These are phyloP conservation scores for Axinella damicornis DNA, from an alignment of 37 sponge, comb jelly and placozoan species.

Conservation along the genomic window DNA sequence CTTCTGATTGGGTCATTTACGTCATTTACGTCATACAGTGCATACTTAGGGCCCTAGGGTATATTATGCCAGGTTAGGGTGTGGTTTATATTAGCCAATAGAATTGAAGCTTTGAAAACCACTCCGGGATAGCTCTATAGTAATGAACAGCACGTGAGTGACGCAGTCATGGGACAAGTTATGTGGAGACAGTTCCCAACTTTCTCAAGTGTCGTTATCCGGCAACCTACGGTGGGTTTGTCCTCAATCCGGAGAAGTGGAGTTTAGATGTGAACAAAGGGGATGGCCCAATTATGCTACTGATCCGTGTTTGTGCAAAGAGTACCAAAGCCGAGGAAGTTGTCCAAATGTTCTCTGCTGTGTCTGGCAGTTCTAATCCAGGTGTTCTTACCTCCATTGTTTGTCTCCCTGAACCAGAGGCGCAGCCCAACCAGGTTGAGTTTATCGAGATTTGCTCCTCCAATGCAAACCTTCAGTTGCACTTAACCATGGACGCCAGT, in stretches of 20 bases:
- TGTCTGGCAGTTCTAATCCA: neutral
- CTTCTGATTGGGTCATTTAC: too few species aligned
- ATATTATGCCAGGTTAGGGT: too few species aligned
- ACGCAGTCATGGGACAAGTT: too few species aligned
- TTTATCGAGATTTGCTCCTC: slow-evolving; percentile 1
- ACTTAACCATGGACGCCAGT: neutral
- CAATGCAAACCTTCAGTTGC: neutral
- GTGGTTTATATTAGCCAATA: too few species aligned
- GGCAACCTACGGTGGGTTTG: neutral
- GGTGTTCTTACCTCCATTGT: slow-evolving; percentile 1
- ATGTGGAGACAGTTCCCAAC: too few species aligned
- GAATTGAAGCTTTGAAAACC: too few species aligned
- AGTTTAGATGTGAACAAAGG: neutral
- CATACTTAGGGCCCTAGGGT: too few species aligned
- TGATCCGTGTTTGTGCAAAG: neutral
- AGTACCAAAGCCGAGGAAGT: neutral
- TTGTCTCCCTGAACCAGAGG: neutral
- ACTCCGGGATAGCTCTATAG: too few species aligned
- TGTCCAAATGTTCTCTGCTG: neutral
- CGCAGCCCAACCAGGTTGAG: neutral
- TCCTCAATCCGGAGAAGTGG: slow-evolving; percentile 1
- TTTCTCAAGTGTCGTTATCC: neutral
- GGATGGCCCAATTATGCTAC: neutral
- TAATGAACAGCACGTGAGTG: too few species aligned
- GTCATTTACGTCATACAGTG: too few species aligned